Evolutionary conservation across 2,797 vertebrate genomes (phyloP), one percentile per base, ranked within the genome.

Genomic region (Lemur catta): DNA sequence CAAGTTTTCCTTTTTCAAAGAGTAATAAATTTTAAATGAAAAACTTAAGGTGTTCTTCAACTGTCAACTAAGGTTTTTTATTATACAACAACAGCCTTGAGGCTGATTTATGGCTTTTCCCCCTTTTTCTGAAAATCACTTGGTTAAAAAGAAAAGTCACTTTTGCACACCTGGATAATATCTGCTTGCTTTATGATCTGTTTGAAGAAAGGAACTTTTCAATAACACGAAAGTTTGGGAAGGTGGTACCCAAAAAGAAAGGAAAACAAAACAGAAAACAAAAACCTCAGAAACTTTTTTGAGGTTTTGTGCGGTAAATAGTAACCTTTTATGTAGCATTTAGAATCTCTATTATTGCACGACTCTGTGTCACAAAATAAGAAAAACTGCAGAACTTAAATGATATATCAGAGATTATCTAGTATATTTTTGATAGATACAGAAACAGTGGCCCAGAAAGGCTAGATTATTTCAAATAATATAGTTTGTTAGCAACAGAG

Each of bases 151-250:
- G 86, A 95, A 97, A 98, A 97, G 96, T 93, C 74, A 94, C 78
- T 97, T 98, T 87, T 98, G 97, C 97, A 98, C 98, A 98, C 97
- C 98, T 98, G 98, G 98, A 97, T 95, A 98, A 97, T 97, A 98
- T 97, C 97, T 98, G 97, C 98, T 98, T 97, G 92, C 96, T 98
- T 91, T 92, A 79, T 74, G 75, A 75, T 20, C 48, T 76, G 93
- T 75, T 97, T 97, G 38, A 91, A 94, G 96, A 97, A 98, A 98
- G 97, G 96, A 80, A 97, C 88, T 95, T 87, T 69, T 75, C 30
- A 91, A 46, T 55, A 81, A 86, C 63, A 67, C 72, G 26, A 61
- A 78, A 72, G 82, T 75, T 63, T 75, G 38, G 28, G 35, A 95
- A 79, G 26, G 50, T 48, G 41, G 46, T 65, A 75, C 7, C 67